These are phyloP conservation scores for Palythoa grandis DNA, from an alignment of 92 coral and sea anemone species.

Conservation along the genomic window DNA sequence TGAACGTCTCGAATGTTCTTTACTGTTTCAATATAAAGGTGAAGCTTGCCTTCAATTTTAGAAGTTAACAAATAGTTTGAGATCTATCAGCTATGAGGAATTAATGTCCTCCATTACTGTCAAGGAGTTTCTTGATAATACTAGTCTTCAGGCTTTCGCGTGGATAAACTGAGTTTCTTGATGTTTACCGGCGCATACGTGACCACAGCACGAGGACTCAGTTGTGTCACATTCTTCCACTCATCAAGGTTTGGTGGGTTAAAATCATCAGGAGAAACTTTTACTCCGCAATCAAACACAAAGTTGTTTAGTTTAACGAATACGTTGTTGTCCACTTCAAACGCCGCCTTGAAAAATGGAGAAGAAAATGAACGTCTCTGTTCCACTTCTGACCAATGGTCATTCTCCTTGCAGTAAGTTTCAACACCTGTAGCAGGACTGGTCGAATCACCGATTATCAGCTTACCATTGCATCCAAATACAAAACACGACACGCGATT, in stretches of 20 bases:
- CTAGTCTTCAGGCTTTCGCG: too few species aligned
- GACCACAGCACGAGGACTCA: background rate
- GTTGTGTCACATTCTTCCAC: background rate
- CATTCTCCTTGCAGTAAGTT: constrained; percentile 2
- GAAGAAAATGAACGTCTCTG: background rate
- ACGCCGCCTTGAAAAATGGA: background rate
- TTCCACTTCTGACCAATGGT: background rate
- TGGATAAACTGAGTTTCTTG: background rate
- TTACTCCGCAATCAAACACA: too few species aligned
- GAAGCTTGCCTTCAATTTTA: too few species aligned
- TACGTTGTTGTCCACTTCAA: background rate
- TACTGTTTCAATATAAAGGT: too few species aligned
- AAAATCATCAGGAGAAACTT: too few species aligned
- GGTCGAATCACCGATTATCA: background rate
- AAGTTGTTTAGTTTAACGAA: too few species aligned
- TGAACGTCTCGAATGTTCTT: too few species aligned
- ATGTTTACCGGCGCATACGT: constrained; percentile 3
- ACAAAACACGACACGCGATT: background rate
- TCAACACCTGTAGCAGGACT: background rate
- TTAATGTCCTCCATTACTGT: background rate
- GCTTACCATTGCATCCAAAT: background rate
- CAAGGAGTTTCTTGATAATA: background rate
- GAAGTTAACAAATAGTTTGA: too few species aligned
- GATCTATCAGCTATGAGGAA: too few species aligned
- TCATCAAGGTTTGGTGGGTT: background rate